These are phyloP conservation scores for Oophaga pumilio DNA, from an alignment of 2,113 vertebrate genomes.

Conservation along the genomic window DNA sequence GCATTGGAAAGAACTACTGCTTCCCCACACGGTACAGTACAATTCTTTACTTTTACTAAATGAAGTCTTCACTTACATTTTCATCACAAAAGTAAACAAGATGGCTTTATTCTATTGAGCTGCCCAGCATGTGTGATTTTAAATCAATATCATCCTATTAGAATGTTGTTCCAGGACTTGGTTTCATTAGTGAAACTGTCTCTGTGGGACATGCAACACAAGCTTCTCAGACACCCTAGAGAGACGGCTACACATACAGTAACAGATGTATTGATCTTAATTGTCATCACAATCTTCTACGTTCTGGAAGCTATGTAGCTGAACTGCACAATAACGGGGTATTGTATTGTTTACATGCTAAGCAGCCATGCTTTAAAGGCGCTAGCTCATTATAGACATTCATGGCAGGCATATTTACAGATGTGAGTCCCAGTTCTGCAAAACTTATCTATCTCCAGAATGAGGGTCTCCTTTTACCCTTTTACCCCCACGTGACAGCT, in stretches of 20 bases:
- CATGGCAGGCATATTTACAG: too few species aligned
- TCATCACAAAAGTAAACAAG: constrained; percentile 53
- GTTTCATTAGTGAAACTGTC: constrained; percentile 56
- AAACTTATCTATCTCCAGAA: too few species aligned
- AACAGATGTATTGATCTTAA: constrained; percentile 54
- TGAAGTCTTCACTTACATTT: constrained; percentile 48
- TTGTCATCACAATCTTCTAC: constrained; percentile 36
- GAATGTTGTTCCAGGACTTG: constrained; percentile 56
- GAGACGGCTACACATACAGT: constrained; percentile 46
- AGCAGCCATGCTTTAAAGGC: too few species aligned
- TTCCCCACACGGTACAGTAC: constrained; percentile 26
- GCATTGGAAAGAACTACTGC: constrained; percentile 17
- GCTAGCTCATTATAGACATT: too few species aligned
- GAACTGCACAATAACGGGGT: neutral
- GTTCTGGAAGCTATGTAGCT: neutral
- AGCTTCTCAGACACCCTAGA: constrained; percentile 46
- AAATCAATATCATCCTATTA: constrained; percentile 57
- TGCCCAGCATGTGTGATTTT: constrained; percentile 49
- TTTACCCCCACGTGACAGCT: too few species aligned
- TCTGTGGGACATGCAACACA: constrained; percentile 48
- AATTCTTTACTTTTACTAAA: constrained; percentile 40
- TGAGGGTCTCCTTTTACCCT: too few species aligned
- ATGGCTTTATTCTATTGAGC: constrained; percentile 51
- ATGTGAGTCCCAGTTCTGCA: too few species aligned
- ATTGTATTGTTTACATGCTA: neutral